Percentiles rank a stretch among this genome's conserved stretches.
phyloP scores from a whole-genome alignment of 2,113 vertebrate genomes.

The Actinemys pallida region DNA sequence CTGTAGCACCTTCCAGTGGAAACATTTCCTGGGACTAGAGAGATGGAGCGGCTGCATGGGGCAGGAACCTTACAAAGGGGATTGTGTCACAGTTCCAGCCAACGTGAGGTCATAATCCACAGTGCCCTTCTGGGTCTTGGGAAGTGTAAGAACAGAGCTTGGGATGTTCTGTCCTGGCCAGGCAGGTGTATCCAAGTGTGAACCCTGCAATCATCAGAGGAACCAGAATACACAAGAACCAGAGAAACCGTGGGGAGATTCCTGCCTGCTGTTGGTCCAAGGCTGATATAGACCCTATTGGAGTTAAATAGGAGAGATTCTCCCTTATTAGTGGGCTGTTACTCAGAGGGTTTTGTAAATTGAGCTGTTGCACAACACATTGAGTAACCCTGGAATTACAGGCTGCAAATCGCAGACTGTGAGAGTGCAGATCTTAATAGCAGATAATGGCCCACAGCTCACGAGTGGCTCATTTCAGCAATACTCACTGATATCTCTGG shows the following conservation, averaged over 20 bases:
- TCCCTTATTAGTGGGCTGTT: conserved; percentile 72
- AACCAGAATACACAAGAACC: background rate
- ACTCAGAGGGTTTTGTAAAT: conserved; percentile 61
- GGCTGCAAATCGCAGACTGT: conserved; percentile 71
- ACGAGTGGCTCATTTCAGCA: conserved; percentile 47
- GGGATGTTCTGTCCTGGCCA: too few species aligned
- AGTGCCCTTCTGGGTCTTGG: too few species aligned
- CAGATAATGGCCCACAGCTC: conserved; percentile 74
- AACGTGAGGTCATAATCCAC: background rate
- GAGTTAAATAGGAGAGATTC: conserved; percentile 68
- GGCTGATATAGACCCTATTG: conserved; percentile 29
- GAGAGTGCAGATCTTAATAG: conserved; percentile 76
- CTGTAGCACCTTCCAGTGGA: background rate
- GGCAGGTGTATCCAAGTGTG: too few species aligned
- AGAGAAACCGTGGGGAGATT: background rate
- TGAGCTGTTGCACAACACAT: conserved; percentile 70
- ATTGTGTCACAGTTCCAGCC: background rate
- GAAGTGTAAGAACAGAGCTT: too few species aligned
- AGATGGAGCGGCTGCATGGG: too few species aligned
- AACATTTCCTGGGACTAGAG: background rate
- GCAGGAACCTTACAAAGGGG: background rate
- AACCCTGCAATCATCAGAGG: too few species aligned
- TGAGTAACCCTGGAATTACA: conserved; percentile 75
- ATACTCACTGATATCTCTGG: conserved; percentile 42
- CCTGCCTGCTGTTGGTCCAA: background rate